Conservation (phyloP, 2,888 invertebrate species). For the Scelioninae gen. 1 region DNA sequence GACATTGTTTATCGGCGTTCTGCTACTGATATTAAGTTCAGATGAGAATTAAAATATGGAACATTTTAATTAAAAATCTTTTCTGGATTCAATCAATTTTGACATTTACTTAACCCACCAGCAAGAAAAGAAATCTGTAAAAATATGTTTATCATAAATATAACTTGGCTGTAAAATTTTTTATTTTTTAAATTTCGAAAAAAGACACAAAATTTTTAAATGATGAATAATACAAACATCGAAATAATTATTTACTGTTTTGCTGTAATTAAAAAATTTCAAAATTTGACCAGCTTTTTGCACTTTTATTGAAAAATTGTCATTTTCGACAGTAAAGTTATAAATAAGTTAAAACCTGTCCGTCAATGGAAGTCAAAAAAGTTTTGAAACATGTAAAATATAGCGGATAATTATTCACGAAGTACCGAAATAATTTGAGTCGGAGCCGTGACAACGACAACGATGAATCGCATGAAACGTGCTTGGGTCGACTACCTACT, state of each 20-base stretch:
- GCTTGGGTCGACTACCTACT: constrained; percentile 36
- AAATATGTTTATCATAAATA: no score
- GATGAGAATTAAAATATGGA: constrained; percentile 21
- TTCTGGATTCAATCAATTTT: not conserved
- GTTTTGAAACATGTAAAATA: constrained; percentile 29
- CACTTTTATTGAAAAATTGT: no score
- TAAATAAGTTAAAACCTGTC: constrained; percentile 24
- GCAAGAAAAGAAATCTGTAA: not conserved
- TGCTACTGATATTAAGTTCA: constrained; percentile 52
- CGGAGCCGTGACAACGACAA: constrained; percentile 26
- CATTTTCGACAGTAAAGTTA: not conserved
- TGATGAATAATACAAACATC: no score
- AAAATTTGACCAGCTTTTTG: no score
- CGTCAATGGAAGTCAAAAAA: not conserved
- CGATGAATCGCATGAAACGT: constrained; percentile 50
- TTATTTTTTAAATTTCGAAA: no score
- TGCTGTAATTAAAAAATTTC: no score
- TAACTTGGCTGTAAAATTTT: no score
- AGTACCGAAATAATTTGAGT: constrained; percentile 42
- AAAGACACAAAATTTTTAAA: no score
- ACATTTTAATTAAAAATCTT: constrained; percentile 36
- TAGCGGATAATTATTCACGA: constrained; percentile 52
- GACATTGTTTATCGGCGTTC: constrained; percentile 46
- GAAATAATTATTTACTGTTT: no score
- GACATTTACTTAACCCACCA: not conserved